These are phyloP conservation scores for Strix occidentalis DNA, from an alignment of 2,797 vertebrate genomes.

Conservation along the genomic window DNA sequence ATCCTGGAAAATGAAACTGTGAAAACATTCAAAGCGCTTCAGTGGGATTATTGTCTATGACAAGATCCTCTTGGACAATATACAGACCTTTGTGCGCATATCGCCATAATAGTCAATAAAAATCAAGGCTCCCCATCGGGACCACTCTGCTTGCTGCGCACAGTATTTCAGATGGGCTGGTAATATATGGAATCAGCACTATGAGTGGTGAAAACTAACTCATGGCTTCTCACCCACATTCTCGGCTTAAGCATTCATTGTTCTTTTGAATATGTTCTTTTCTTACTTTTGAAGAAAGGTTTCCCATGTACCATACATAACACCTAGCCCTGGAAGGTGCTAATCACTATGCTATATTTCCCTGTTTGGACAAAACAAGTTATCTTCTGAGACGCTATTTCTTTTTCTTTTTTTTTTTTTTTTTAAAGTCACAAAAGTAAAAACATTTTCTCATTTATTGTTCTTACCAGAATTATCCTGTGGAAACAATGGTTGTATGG, in stretches of 20 bases:
- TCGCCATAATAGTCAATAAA: neutral
- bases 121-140: neutral
- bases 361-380: neutral
- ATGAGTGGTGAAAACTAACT: neutral
- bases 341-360: neutral
- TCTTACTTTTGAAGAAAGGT: neutral
- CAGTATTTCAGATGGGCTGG: neutral
- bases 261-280: neutral
- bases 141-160: neutral
- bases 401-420: neutral
- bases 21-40: constrained; percentile 40
- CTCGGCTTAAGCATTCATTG: neutral
- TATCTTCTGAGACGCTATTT: neutral
- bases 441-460: neutral
- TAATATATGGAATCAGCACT: neutral
- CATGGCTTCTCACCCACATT: neutral
- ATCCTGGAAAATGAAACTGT: constrained; percentile 36
- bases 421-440: neutral
- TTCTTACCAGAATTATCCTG: neutral
- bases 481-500: neutral
- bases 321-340: neutral
- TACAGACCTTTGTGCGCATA: neutral
- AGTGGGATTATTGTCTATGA: constrained; percentile 5
- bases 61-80: neutral
- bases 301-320: neutral